Conservation (phyloP, 2,113 vertebrate genomes). For the Daphoenositta chrysoptera region DNA sequence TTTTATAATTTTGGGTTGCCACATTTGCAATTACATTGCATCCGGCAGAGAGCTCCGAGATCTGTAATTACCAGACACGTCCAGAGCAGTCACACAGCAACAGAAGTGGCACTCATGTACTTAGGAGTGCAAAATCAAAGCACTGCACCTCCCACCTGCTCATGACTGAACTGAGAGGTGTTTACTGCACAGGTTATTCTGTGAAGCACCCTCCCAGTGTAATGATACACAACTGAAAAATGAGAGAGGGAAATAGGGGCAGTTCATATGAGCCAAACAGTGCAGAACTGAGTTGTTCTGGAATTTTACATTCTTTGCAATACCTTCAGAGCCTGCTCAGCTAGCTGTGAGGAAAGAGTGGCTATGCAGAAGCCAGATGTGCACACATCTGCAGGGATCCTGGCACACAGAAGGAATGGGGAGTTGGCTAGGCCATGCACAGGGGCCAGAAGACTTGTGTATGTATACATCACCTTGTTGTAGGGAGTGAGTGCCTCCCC, state of each 20-base stretch:
- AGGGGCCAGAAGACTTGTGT: fast-evolving
- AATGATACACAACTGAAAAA: background rate
- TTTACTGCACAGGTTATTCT: background rate
- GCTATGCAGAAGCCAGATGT: fast-evolving
- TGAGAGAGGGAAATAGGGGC: background rate
- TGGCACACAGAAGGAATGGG: background rate
- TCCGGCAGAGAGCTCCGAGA: background rate
- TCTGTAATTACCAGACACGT: slow-evolving; percentile 61
- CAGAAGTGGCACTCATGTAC: slow-evolving; percentile 22
- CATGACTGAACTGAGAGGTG: background rate
- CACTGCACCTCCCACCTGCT: background rate
- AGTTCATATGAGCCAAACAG: background rate
- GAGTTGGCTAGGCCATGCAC: background rate
- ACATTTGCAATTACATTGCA: slow-evolving; percentile 48
- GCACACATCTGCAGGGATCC: background rate
- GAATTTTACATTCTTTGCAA: background rate
- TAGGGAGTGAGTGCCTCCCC: background rate
- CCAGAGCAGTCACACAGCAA: slow-evolving; percentile 28
- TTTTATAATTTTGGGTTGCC: slow-evolving; percentile 42
- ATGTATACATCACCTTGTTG: too few species aligned
- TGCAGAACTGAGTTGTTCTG: fast-evolving
- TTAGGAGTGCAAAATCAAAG: background rate
- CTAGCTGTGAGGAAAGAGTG: background rate
- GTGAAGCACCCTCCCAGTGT: background rate
- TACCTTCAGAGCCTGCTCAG: background rate